Percentiles rank a stretch among this genome's conserved stretches.
Conservation (phyloP, 2,888 invertebrate species). For the Cremastobaeus sp. region DNA sequence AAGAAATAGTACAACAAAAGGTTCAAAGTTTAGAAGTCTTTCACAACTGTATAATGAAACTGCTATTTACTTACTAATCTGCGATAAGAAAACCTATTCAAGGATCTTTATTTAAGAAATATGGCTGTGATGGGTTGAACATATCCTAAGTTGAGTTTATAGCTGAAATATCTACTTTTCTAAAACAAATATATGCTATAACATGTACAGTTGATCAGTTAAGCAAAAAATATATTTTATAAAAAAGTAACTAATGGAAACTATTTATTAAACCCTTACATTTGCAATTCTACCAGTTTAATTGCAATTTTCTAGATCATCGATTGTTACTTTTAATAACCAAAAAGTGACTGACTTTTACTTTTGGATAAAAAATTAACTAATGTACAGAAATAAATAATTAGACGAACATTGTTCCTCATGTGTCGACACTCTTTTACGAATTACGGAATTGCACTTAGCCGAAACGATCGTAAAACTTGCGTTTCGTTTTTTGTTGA, state of each 20-base stretch:
- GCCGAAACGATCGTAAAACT: background rate
- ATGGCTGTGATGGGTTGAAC: too few species aligned
- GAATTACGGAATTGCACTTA: background rate
- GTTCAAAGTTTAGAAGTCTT: too few species aligned
- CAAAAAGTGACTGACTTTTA: constrained; percentile 1
- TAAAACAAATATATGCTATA: too few species aligned
- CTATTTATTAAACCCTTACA: background rate
- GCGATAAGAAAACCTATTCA: background rate
- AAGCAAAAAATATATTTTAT: too few species aligned
- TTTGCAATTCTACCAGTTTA: background rate
- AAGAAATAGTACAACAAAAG: background rate
- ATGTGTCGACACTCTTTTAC: background rate
- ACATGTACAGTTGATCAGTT: too few species aligned
- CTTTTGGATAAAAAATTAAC: background rate
- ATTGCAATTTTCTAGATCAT: background rate
- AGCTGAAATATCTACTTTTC: too few species aligned
- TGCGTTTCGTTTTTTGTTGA: constrained; percentile 2
- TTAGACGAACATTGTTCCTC: background rate
- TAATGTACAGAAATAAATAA: background rate
- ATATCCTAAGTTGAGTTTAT: too few species aligned
- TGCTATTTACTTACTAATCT: too few species aligned
- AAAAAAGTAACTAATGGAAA: too few species aligned
- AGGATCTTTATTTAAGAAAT: background rate
- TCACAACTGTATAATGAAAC: too few species aligned
- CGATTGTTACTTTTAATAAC: background rate